A percentile compares a stretch with the other conserved stretches of the same genome.
Conservation (phyloP, 30 jellyfish, hydroid and myxozoan genomes). For the Pseudorhiza aurosa region DNA sequence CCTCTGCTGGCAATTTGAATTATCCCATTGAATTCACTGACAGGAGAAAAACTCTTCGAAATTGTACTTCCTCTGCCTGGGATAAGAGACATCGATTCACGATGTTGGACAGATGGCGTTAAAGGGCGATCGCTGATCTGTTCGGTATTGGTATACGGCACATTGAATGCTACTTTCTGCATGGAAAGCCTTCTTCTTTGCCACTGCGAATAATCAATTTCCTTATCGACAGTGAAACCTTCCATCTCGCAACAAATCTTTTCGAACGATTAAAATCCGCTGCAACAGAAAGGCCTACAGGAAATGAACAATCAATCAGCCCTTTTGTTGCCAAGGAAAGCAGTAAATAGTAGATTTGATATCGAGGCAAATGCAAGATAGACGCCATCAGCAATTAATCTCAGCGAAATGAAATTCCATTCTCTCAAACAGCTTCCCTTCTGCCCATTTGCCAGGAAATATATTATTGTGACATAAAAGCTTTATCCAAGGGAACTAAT, state of each 20-base stretch:
- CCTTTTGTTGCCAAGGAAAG: conserved; percentile 65
- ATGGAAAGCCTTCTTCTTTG: conserved; percentile 20
- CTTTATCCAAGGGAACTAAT: too few species aligned
- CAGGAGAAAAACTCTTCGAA: not conserved
- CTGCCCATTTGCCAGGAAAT: too few species aligned
- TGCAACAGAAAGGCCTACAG: not conserved
- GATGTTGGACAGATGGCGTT: not conserved
- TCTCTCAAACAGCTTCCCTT: too few species aligned
- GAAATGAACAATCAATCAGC: conserved; percentile 54
- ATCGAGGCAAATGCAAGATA: not conserved
- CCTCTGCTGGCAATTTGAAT: not conserved
- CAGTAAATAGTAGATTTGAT: not conserved
- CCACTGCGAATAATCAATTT: conserved; percentile 54
- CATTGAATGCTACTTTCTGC: not conserved
- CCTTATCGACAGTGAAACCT: not conserved
- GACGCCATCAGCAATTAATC: not conserved
- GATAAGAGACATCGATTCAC: not conserved
- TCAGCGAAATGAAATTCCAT: too few species aligned
- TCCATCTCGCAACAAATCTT: not conserved
- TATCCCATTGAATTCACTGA: not conserved
- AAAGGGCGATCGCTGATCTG: not conserved
- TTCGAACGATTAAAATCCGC: not conserved
- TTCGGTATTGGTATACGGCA: not conserved
- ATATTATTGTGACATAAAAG: too few species aligned
- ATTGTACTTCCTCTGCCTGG: not conserved